These are phyloP conservation scores for Limenitis camilla DNA, from an alignment of 2,888 invertebrate genomes.

Conservation along the genomic window DNA sequence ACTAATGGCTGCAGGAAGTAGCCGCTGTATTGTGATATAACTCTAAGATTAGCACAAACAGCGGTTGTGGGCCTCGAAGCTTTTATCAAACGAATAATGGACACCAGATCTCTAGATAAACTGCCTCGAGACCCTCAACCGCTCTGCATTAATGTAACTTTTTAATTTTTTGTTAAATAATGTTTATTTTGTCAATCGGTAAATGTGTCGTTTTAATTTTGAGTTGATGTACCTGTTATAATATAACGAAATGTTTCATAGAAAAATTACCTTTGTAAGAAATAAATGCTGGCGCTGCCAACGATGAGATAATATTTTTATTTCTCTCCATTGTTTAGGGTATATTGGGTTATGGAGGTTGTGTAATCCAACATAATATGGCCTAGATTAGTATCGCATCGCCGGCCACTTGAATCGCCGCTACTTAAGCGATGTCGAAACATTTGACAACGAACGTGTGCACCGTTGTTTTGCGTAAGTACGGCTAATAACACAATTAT, in stretches of 20 bases:
- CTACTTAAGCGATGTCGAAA: slow-evolving; percentile 44
- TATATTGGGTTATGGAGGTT: slow-evolving; percentile 47
- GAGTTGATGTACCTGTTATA: slow-evolving; percentile 74
- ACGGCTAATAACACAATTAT: slow-evolving; percentile 12
- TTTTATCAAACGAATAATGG: slow-evolving; percentile 51
- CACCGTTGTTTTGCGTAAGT: slow-evolving; percentile 52
- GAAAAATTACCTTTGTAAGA: slow-evolving; percentile 39
- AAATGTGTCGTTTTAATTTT: slow-evolving; percentile 53
- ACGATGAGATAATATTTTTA: slow-evolving; percentile 40
- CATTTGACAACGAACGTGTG: slow-evolving; percentile 54
- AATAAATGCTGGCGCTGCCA: slow-evolving; percentile 51
- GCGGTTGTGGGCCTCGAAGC: slow-evolving; percentile 49
- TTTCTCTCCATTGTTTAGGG: slow-evolving; percentile 32
- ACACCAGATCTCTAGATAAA: slow-evolving; percentile 37
- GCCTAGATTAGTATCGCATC: slow-evolving; percentile 59
- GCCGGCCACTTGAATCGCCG: slow-evolving; percentile 42
- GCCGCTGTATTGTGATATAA: slow-evolving; percentile 72
- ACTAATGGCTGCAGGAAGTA: slow-evolving; percentile 73
- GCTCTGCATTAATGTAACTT: slow-evolving; percentile 58
- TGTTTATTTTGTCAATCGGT: slow-evolving; percentile 53
- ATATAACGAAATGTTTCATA: slow-evolving; percentile 38
- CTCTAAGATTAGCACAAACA: slow-evolving; percentile 65
- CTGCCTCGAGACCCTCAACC: slow-evolving; percentile 46
- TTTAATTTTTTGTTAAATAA: slow-evolving; percentile 45
- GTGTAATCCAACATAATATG: slow-evolving; percentile 60